Percentiles rank a stretch among this genome's conserved stretches.
Conservation (phyloP, 2,113 vertebrate genomes). For the Saccopteryx leptura region DNA sequence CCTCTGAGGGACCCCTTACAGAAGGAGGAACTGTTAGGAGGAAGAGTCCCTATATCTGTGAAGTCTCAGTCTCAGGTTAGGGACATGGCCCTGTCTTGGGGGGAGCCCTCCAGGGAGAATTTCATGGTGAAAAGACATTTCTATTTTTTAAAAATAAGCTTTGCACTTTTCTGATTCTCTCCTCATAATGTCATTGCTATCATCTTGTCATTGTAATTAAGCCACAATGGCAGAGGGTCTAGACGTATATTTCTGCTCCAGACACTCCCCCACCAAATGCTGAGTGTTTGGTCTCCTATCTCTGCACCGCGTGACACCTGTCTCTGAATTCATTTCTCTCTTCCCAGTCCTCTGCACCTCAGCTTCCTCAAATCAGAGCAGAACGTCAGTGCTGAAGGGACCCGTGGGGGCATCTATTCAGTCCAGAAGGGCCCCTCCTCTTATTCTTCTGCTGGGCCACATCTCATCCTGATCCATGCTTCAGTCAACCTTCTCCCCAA, state of each 20-base stretch:
- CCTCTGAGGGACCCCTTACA: neutral
- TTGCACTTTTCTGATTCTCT: constrained; percentile 48
- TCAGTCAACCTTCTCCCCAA: neutral
- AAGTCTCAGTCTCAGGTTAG: neutral
- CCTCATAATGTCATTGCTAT: constrained; percentile 52
- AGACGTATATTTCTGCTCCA: neutral
- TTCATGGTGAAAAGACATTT: neutral
- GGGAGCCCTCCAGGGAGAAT: neutral
- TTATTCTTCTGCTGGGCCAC: neutral
- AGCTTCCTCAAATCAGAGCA: neutral
- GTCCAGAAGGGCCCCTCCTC: neutral
- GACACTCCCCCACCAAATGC: neutral
- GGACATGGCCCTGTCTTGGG: neutral
- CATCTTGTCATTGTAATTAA: constrained; percentile 60
- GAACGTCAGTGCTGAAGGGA: neutral
- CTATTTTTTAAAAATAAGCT: neutral
- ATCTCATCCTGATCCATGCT: neutral
- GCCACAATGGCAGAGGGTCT: neutral
- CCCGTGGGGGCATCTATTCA: neutral
- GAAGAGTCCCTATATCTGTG: neutral
- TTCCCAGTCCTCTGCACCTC: neutral
- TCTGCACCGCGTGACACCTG: neutral
- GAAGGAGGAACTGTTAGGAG: neutral
- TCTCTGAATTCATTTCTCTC: neutral
- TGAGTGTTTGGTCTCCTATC: neutral